Conservation (phyloP, 1,140 invertebrate genomes). For the Drosophila guanche region DNA sequence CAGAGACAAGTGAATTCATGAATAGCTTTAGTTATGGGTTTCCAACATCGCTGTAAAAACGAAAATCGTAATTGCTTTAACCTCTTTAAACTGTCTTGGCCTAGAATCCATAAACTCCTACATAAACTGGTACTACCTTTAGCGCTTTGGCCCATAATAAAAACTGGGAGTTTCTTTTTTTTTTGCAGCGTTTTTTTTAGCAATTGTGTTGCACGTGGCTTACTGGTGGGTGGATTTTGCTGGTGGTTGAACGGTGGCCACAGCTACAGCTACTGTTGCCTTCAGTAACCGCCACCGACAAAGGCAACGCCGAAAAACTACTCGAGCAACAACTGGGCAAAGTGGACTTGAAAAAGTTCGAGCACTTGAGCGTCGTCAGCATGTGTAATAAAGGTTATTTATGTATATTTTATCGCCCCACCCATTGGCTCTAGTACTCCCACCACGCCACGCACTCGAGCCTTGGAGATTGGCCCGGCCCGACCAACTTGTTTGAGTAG, state of each 20-base stretch:
- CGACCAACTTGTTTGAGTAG: conserved; percentile 60
- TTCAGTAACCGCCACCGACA: conserved; percentile 16
- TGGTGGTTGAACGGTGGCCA: not conserved
- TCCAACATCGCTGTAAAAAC: not conserved
- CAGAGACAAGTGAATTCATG: too few species aligned
- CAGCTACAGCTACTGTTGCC: not conserved
- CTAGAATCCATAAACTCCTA: conserved; percentile 16
- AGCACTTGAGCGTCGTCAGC: conserved; percentile 77
- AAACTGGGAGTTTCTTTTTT: conserved; percentile 17
- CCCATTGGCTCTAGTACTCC: conserved; percentile 3
- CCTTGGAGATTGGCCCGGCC: conserved; percentile 25
- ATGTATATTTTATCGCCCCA: conserved; percentile 75
- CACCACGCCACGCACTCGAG: conserved; percentile 4
- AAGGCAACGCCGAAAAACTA: conserved; percentile 57
- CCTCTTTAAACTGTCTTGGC: conserved; percentile 16
- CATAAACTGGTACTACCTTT: not conserved
- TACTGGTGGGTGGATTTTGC: conserved; percentile 6
- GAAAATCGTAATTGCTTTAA: conserved; percentile 5
- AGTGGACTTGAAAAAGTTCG: conserved; percentile 80
- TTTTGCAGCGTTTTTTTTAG: conserved; percentile 10
- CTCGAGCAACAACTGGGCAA: conserved; percentile 76
- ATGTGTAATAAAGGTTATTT: conserved; percentile 82
- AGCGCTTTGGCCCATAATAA: conserved; percentile 40
- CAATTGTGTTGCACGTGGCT: conserved; percentile 26
- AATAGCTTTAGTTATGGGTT: not conserved